Evolutionary conservation across 2,888 invertebrate species (phyloP), one percentile per base, ranked within the genome.

Genomic region (Prostheceraeus crozeri): DNA sequence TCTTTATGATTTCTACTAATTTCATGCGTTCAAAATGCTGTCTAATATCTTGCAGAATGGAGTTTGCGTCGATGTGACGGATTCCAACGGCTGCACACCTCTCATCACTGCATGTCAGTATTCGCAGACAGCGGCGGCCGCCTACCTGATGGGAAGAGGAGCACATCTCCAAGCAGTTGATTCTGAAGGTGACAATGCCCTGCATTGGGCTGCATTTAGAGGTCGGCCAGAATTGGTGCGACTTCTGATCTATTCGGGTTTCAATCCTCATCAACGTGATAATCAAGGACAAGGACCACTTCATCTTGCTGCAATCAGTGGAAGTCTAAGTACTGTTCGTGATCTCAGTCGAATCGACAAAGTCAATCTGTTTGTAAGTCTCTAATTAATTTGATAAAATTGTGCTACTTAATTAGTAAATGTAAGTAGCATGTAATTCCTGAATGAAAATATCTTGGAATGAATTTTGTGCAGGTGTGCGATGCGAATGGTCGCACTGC

Each of bases 161-260:
- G 58, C 57, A 11, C 16, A 55, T 21, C 11, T 55, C 19, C 27
- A 16, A 3, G 3, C 23, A 3, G 16, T 19, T 10, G 90, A 91
- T 69, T 87, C 87, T 66, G 90, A 91, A 71, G 90, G 90, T 0
- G 90, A 91, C 70, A 88, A 87, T 0, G 89, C 90, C 0, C 78
- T 90, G 28, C 90, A 91, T 71, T 91, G 90, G 90, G 89, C 89
- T 0, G 87, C 89, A 0, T 90, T 90, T 74, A 90, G 90, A 76
- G 90, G 80, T 51, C n/a, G n/a, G n/a, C n/a, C 86, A 0, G 90
- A 90, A 70, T 77, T 90, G 61, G 89, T 90, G 71, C 82, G 86
- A 48, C 78, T 90, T 56, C 79, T 91, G 19, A 87, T 89, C 78
- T 89, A 89, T 76, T 89, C 89, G 10, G 90, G 90, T 1, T 87